Base-by-base conservation (phyloP, 2,888 invertebrate genomes). In the Acronicta aceris region DNA sequence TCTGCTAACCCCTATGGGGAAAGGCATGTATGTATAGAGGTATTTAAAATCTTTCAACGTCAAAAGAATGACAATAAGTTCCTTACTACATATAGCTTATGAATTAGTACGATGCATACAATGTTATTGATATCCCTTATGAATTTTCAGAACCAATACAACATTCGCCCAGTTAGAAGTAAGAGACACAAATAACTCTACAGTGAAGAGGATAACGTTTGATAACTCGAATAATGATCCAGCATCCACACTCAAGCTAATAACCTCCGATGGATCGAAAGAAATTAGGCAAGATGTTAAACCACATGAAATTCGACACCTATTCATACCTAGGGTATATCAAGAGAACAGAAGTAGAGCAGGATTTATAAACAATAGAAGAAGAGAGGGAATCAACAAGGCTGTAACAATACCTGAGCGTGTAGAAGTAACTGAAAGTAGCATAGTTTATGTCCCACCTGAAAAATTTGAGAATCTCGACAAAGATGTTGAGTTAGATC, bases 111-210 rank as follows among this genome's bases (percentile, higher is more conserved):
- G 9, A 30, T 30, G 9, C 9, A 30, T 5, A 9, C 8, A 30
- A 30, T 30, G 9, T 30, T 30, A 30, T 30, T 33, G 6, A 33
- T 12, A 33, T 33, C 12, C 12, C 6, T 33, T 12, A 33, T 33
- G 4, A 12, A 48, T 55, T 94, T 94, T 70, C 93, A 95, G 95
- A 78, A 87, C 87, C 69, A 94, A 94, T 66, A 89, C 93, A 54
- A 93, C 94, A 53, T 93, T 90, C 61, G 94, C 93, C 64, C 94
- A 94, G 79, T 83, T 95, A 76, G 95, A 94, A 84, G 84, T 95
- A 57, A 84, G 89, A 76, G 91, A 93, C 56, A 71, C 86, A 55
- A 94, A 92, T 73, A 89, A 83, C 79, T 89, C 93, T 61, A 72
- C 89, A 76, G 86, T 95, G 52, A 94, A 89, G 82, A 91, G 85